A percentile compares a stretch with the other conserved stretches of the same genome.
Conservation (phyloP, 1,140 invertebrate species). For the Catajapyx aquilonaris region DNA sequence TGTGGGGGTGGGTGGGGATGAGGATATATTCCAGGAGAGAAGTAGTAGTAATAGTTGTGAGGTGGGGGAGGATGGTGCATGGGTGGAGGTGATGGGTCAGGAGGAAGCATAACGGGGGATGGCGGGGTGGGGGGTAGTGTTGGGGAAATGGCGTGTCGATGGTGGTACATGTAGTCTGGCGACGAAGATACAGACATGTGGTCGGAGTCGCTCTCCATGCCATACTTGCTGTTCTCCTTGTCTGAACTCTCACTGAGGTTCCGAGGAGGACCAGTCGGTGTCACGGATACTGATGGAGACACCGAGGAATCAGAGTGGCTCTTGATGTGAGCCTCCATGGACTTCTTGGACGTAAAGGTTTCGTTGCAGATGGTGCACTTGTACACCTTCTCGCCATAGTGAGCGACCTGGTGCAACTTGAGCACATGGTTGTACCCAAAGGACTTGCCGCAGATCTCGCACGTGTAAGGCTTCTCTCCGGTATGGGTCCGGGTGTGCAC, state of each 20-base stretch:
- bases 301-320: constrained; percentile 44
- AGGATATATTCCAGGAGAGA: no score
- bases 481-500: constrained; percentile 70
- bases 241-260: constrained; percentile 16
- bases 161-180: no score
- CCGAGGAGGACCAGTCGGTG: constrained; percentile 14
- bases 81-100: not conserved
- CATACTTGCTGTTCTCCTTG: constrained; percentile 21
- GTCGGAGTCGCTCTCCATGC: constrained; percentile 26
- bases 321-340: constrained; percentile 72
- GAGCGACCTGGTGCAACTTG: constrained; percentile 71
- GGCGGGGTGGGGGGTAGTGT: not conserved
- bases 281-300: constrained; percentile 16
- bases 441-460: constrained; percentile 56
- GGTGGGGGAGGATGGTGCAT: not conserved
- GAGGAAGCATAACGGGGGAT: not conserved
- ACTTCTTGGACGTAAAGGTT: constrained; percentile 71
- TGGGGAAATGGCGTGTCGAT: not conserved
- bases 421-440: constrained; percentile 75
- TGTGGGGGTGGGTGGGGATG: not conserved
- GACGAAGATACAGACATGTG: constrained; percentile 26
- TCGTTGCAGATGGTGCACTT: constrained; percentile 76
- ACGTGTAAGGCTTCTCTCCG: constrained; percentile 51
- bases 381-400: constrained; percentile 77
- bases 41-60: not conserved